Evolutionary conservation across 92 coral and sea anemone species (phyloP).

Genomic region (Zoanthus solanderi): DNA sequence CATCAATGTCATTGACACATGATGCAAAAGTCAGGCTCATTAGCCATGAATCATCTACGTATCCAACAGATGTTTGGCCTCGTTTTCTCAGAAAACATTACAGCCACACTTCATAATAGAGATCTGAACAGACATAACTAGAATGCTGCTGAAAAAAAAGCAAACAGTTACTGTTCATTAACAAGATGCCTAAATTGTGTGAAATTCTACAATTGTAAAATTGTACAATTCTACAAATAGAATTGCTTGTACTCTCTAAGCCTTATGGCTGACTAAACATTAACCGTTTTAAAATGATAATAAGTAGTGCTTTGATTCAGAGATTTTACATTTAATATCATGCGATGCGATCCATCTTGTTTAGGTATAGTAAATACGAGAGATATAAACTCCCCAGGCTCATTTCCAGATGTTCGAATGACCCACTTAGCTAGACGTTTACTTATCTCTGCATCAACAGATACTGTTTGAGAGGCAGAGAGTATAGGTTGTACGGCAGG

Average conservation of each 20-base stretch:
- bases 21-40: conserved; percentile 1
- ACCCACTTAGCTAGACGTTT: conserved; percentile 12
- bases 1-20: background rate
- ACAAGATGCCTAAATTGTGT: no score
- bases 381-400: no score
- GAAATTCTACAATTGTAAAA: no score
- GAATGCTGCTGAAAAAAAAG: no score
- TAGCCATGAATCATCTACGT: background rate
- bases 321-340: conserved; percentile 43
- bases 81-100: conserved; percentile 7
- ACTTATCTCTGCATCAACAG: conserved; percentile 33
- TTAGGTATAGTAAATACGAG: background rate
- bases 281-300: conserved; percentile 64
- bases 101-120: no score
- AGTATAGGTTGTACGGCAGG: background rate
- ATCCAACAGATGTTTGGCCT: conserved; percentile 52
- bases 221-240: no score
- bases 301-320: conserved; percentile 43
- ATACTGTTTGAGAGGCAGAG: no score
- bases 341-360: conserved; percentile 53
- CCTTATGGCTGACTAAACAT: conserved; percentile 46
- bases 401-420: background rate
- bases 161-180: no score
- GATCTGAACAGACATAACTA: no score
- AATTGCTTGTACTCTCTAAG: conserved; percentile 14